Base-by-base conservation (phyloP, 2,888 invertebrate genomes). In the Phania funesta region DNA sequence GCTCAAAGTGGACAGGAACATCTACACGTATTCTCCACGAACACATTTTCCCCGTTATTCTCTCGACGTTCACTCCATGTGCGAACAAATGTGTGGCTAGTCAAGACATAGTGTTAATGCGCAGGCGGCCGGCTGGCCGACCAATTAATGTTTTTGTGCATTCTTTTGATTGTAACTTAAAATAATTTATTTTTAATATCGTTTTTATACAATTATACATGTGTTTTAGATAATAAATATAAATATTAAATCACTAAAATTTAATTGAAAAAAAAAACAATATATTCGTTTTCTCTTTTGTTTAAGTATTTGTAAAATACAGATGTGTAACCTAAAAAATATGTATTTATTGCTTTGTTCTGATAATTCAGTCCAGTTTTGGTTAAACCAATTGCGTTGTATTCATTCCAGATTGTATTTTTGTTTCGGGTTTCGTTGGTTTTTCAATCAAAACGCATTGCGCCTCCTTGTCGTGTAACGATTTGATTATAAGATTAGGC, bases 381-480 rank as follows among this genome's bases (percentile, higher is more conserved):
- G 54, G 41, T 85, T 86, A 88, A 54, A 89, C 88, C 65, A 87
- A 86, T 80, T 87, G 89, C 32, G 84, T 74, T 18, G 86, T 83
- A 76, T 85, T 84, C 80, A 83, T 83, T 60, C 83, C 84, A 52
- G 83, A 64, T 78, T 84, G 84, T 24, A 83, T 84, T 73, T 84
- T 85, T 16, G 83, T 79, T 29, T 84, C 84, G 1, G 80, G 13
- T 81, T 84, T 85, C 18, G 70, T 58, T 38, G 87, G 76, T 56
- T 88, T 89, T 58, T 87, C 89, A 29, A 89, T 87, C n/a, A 89
- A 85, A 29, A 84, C 87, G 62, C 85, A 85, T 68, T 89, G 89
- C 0, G 87, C 89, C 74, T 88, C 89, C 60, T 85, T 86, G 48
- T 88, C 35, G 82, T 84, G 58, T 67, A 58, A 7, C 76, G 86